Evolutionary conservation across 1,140 invertebrate genomes (phyloP), one percentile per base, ranked within the genome.

Genomic region (Trichogramma pretiosum): DNA sequence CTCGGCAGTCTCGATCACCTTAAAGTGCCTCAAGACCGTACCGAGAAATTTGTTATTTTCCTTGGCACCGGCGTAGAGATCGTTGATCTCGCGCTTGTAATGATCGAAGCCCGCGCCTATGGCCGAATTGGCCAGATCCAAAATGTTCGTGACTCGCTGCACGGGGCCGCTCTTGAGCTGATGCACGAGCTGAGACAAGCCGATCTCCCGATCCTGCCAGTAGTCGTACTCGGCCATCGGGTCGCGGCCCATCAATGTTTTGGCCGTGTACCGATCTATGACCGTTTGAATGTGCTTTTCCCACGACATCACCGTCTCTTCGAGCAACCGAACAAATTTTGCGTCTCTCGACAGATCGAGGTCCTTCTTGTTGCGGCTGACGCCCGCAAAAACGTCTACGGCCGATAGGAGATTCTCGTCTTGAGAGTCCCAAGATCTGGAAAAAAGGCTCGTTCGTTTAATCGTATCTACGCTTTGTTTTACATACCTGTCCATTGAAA

Each of bases 1-100:
- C 1, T 82, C 77, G 26, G 81, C 77, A 51, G 81, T 77, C 45
- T 80, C 76, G 45, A 90, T 79, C 48, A 88, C 84, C 60, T 82
- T 85, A 53, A 93, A 84, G 63, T 90, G 82, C 49, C 87, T 74
- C 48, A 84, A 76, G 10, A 93, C 70, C 1, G 89, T 90, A 0
- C 78, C 80, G 9, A 94, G 63, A 67, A 93, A 93, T 50, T 88
- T 82, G 1, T 85, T 77, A 62, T 92, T 93, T 56, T 93, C 87
- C 56, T 83, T 82, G 1, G 89, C 85, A 57, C 87, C 74, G n/a
- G 79, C 74, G 50, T 85, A 87, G 54, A 79, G 73, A 36, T 82
- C 80, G 45, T 80, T 72, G 0, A 92, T 65, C 37, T 82, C 80
- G 1, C 73, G 61, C 49, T 75, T 57, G 30, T 75, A 72, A 41